Percentiles rank a stretch among this genome's conserved stretches.
Evolutionary conservation across 2,113 vertebrate species (phyloP).

Genomic region (Scomber scombrus): DNA sequence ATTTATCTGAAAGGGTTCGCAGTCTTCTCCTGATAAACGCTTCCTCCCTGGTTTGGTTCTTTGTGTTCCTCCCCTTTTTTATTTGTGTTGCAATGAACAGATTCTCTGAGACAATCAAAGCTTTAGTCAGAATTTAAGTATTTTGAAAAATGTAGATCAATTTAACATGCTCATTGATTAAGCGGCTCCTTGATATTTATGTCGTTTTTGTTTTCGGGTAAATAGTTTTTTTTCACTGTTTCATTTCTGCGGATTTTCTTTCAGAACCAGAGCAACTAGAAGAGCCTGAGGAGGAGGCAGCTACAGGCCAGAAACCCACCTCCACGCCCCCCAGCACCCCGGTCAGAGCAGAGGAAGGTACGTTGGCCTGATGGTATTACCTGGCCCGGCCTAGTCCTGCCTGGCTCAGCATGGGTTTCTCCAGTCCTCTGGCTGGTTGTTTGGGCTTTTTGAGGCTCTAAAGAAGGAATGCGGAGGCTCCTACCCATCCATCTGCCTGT

Average conservation of each 20-base stretch:
- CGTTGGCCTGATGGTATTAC: constrained; percentile 46
- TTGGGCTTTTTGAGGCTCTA: constrained; percentile 35
- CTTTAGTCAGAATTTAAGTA: too few relatives aligned
- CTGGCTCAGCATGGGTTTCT: constrained; percentile 69
- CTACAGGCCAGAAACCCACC: constrained; percentile 84
- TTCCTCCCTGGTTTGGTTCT: constrained; percentile 46
- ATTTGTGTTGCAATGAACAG: constrained; percentile 20
- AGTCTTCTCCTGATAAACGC: constrained; percentile 38
- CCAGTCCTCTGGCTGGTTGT: constrained; percentile 30
- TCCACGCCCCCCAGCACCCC: constrained; percentile 93
- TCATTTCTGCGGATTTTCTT: constrained; percentile 21
- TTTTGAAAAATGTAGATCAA: neutral
- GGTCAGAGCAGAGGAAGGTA: constrained; percentile 93
- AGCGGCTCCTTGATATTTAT: neutral
- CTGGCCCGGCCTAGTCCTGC: constrained; percentile 9
- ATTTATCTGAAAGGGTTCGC: constrained; percentile 26
- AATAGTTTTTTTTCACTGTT: neutral
- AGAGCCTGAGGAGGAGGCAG: constrained; percentile 83
- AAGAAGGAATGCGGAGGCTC: constrained; percentile 45
- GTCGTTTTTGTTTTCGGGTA: neutral
- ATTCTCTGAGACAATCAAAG: neutral
- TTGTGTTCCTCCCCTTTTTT: constrained; percentile 26
- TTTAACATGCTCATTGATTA: neutral
- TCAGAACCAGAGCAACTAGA: constrained; percentile 75
- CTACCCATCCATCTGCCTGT: constrained; percentile 57